Percentiles rank a stretch among this genome's conserved stretches.
Conservation (phyloP, 2,888 invertebrate species). For the Pammene aurita region DNA sequence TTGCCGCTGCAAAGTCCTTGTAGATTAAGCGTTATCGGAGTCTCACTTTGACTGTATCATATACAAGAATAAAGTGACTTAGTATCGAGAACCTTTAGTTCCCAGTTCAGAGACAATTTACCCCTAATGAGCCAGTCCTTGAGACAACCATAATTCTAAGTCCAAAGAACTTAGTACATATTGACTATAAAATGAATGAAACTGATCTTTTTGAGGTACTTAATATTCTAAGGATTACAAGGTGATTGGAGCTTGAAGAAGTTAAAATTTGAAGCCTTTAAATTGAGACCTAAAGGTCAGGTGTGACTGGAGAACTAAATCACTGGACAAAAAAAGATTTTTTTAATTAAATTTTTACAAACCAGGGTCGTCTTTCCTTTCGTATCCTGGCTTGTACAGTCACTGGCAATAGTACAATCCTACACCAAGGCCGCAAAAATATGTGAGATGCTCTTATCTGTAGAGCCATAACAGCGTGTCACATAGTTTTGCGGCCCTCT, state of each 20-base stretch:
- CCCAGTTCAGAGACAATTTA: conserved; percentile 21
- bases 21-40: too few species aligned
- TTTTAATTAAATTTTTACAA: neutral
- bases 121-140: conserved; percentile 33
- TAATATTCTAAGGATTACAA: conserved; percentile 17
- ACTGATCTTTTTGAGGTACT: neutral
- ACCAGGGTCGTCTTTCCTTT: neutral
- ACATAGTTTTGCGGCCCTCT: too few species aligned
- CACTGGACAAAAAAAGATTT: neutral
- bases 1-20: too few species aligned
- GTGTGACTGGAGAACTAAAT: conserved; percentile 11
- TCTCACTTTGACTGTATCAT: too few species aligned
- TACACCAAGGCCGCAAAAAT: too few species aligned
- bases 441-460: too few species aligned
- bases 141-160: conserved; percentile 28
- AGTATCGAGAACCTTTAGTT: conserved; percentile 5
- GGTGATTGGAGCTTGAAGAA: neutral
- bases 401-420: too few species aligned
- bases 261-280: conserved; percentile 9
- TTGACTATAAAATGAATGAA: conserved; percentile 11
- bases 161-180: conserved; percentile 3
- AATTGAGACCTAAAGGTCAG: conserved; percentile 6
- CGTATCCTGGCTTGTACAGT: neutral
- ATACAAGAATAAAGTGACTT: too few species aligned
- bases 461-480: too few species aligned